Evolutionary conservation across 2,888 invertebrate species (phyloP).

Genomic region (Papilio protenor): DNA sequence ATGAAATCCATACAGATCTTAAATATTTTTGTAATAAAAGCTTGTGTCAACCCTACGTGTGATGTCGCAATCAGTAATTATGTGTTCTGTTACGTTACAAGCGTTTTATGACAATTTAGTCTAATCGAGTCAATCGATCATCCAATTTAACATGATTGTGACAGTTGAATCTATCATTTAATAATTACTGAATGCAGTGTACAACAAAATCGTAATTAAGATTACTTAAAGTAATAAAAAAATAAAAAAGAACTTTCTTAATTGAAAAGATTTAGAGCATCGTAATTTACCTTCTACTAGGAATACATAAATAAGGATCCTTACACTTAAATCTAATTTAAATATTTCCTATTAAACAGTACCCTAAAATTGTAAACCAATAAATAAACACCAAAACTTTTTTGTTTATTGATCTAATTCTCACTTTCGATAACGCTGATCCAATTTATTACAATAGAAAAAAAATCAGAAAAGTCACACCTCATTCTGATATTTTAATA

Average conservation of each 20-base stretch:
- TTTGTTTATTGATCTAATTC: constrained; percentile 46
- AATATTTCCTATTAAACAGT: constrained; percentile 14
- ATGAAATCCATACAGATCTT: background rate
- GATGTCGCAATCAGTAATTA: constrained; percentile 21
- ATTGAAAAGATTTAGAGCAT: background rate
- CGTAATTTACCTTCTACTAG: background rate
- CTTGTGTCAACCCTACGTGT: background rate
- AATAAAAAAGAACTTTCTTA: background rate
- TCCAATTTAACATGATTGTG: constrained; percentile 31
- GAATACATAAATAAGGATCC: background rate
- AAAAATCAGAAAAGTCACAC: constrained; percentile 60
- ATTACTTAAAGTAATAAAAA: background rate
- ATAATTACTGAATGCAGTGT: background rate
- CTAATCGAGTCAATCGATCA: constrained; percentile 35
- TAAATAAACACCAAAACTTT: constrained; percentile 2
- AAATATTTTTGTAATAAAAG: background rate
- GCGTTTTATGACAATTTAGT: constrained; percentile 31
- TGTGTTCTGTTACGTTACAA: constrained; percentile 6
- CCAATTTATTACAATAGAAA: constrained; percentile 58
- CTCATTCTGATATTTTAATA: constrained; percentile 63
- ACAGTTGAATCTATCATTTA: constrained; percentile 16
- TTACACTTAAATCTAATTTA: background rate
- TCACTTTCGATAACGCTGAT: constrained; percentile 54
- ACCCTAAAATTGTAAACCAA: background rate
- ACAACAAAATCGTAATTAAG: background rate